Evolutionary conservation across 2,113 vertebrate genomes (phyloP).

Genomic region (Pithys albifrons): DNA sequence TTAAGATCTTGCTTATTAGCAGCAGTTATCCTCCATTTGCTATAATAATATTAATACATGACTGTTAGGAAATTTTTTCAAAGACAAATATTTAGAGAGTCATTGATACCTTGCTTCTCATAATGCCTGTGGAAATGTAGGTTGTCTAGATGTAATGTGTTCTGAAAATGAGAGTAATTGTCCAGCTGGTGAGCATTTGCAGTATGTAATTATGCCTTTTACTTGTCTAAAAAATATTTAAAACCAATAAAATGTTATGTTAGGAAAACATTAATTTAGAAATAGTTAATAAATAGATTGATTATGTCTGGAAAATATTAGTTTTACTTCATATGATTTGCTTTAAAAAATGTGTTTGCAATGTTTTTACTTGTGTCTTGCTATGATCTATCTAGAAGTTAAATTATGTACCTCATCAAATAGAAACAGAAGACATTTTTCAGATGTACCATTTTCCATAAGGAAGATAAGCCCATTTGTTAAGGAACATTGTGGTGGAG

Average conservation of each 20-base stretch:
- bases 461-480: background rate
- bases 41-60: background rate
- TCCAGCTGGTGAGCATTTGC: background rate
- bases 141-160: background rate
- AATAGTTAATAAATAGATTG: background rate
- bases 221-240: background rate
- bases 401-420: background rate
- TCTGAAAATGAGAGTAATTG: background rate
- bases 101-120: background rate
- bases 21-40: background rate
- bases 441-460: background rate
- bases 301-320: background rate
- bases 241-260: background rate
- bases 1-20: background rate
- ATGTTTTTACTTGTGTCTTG: background rate
- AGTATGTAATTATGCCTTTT: background rate
- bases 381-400: background rate
- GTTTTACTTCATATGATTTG: background rate
- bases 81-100: background rate
- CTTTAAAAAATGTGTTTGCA: background rate
- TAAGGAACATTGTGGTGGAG: background rate
- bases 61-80: background rate
- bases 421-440: background rate
- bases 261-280: background rate
- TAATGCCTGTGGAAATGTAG: background rate